Base-by-base conservation (phyloP, 2,888 invertebrate genomes). In the Mythimna vitellina region DNA sequence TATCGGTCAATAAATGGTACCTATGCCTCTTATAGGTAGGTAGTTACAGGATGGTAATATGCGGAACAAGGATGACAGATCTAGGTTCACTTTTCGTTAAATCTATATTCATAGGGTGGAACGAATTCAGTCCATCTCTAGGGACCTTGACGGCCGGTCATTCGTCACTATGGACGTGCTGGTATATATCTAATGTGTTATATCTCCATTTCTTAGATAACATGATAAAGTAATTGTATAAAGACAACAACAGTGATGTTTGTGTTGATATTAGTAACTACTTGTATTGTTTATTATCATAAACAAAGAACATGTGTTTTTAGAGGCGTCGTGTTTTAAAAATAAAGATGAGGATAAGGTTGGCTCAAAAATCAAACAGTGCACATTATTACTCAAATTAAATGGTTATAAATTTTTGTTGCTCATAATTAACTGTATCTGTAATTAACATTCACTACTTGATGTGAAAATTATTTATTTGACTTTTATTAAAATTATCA, bases 41-140 rank as follows among this genome's bases (percentile, higher is more conserved):
- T 67, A 61, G 66, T 61, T 66, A 60, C 53, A 71, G 62, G 51
- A 57, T 49, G 32, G 54, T 29, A 60, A 22, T 65, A 70, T 63
- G 83, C 35, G 64, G 51, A 78, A 84, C 74, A 84, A 76, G 83
- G 81, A 84, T 70, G 65, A 60, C 65, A 32, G 46, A 73, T 8
- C 14, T 74, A 58, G 32, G 61, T 67, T 72, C 68, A 62, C 74
- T 63, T 69, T 69, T 84, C 73, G 1, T 65, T 67, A 78, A 82
- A 82, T 82, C 82, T 51, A 73, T 82, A 80, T 61, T 66, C 53
- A 35, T 63, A 22, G 57, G 75, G 65, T 63, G 58, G 56, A n/a
- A 63, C 65, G 35, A 42, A 42, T 71, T 71, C 57, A 67, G 53
- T 75, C 14, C 25, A 63, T 25, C 57, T 54, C 38, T 22, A 20